A percentile compares a stretch with the other conserved stretches of the same genome.
Conservation (phyloP, 2,797 vertebrate genomes). For the Saxicola maurus region DNA sequence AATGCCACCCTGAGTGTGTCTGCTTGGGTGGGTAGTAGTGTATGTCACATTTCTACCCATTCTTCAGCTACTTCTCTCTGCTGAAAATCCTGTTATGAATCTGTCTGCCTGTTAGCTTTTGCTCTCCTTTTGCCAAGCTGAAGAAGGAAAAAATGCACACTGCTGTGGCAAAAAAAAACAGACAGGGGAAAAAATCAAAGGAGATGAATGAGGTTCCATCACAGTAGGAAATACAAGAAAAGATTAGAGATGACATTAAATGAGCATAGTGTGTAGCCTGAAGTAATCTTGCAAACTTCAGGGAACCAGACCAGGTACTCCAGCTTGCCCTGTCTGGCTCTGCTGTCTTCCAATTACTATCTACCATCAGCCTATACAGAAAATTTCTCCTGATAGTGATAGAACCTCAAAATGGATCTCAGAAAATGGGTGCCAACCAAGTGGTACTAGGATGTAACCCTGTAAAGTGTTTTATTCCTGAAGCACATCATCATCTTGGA, state of each 20-base stretch:
- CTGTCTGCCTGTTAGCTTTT: neutral
- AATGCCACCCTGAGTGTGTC: neutral
- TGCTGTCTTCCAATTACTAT: neutral
- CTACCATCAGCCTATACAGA: neutral
- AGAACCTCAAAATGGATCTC: neutral
- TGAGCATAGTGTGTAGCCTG: neutral
- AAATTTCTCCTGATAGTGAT: neutral
- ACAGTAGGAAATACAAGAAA: neutral
- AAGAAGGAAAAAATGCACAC: neutral
- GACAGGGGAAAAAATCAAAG: neutral
- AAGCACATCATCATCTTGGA: rapidly evolving
- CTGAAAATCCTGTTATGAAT: neutral
- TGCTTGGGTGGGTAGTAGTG: neutral
- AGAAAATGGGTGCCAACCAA: neutral
- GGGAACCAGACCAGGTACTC: neutral
- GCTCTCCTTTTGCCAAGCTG: neutral
- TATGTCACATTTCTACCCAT: neutral
- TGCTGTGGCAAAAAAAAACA: neutral
- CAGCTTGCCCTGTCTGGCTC: neutral
- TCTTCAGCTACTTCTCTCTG: neutral
- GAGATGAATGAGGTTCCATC: neutral
- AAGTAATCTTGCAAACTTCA: conserved; percentile 12
- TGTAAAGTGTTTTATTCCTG: neutral
- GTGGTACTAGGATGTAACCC: neutral
- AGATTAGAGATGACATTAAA: neutral